A percentile compares a stretch with the other conserved stretches of the same genome.
These are phyloP conservation scores for Trematocara marginatum DNA, from an alignment of 2,113 vertebrate species.

Conservation along the genomic window DNA sequence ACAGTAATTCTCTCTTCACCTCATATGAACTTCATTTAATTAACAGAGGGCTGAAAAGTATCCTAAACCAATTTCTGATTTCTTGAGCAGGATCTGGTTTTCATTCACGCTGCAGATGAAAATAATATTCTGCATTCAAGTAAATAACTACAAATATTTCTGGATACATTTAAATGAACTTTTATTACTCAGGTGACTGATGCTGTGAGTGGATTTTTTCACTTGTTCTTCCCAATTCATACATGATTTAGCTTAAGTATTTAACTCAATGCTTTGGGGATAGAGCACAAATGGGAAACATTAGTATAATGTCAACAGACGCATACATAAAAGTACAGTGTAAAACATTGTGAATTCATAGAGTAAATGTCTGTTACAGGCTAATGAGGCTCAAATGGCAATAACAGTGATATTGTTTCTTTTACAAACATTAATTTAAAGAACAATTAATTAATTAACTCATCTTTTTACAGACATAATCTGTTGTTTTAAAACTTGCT, in stretches of 20 bases:
- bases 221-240: not conserved
- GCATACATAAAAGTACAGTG: not conserved
- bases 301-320: not conserved
- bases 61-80: conserved; percentile 4
- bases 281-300: not conserved
- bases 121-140: not conserved
- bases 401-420: not conserved
- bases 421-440: not conserved
- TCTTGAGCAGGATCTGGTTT: not conserved
- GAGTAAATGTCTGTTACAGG: not conserved
- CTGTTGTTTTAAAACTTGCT: not conserved
- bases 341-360: not conserved
- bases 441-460: not conserved
- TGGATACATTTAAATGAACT: not conserved
- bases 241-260: not conserved
- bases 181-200: conserved; percentile 4
- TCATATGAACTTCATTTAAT: conserved; percentile 33
- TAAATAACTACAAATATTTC: not conserved
- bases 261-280: not conserved
- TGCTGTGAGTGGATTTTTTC: not conserved
- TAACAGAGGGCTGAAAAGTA: conserved; percentile 3
- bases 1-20: conserved; percentile 38
- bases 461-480: not conserved
- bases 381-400: not conserved
- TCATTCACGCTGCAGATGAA: not conserved